Evolutionary conservation across 2,797 vertebrate species (phyloP), one percentile per base, ranked within the genome.

Genomic region (Premnoplex brunnescens): DNA sequence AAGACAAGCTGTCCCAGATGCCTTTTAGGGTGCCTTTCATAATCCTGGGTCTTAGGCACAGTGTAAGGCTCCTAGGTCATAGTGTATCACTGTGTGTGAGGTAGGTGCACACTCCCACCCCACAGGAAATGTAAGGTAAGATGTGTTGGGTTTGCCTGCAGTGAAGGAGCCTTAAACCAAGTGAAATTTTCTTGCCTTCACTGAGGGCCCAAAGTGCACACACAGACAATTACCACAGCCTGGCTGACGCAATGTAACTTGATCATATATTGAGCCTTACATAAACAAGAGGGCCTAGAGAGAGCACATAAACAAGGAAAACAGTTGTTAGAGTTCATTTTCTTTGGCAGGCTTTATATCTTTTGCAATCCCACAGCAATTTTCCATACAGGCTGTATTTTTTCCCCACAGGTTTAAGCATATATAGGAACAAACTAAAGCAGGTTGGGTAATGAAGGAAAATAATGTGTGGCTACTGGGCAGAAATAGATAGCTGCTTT

Each of bases 261-360:
- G 94, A 93, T 90, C 91, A 43, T 93, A 85, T 79, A 76, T 79
- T 60, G 77, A 94, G 52, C 67, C 63, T 89, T 88, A 89, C 44
- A 68, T 83, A 96, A 96, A 97, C 91, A 96, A 95, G 78, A 74
- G 89, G 85, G 69, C 66, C 73, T 88, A 80, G 44, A 80, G 79
- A 90, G 66, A 94, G 63, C 66, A 81, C 82, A 81, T 95, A 95
- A 96, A 91, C 92, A 96, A 93, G 83, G 32, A 95, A 95, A 96
- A 95, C 85, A 90, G 54, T 63, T 94, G 88, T 76, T 67, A 73
- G 77, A 84, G 66, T 94, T 93, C 55, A 51, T 92, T 92, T 88
- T 94, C 69, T 94, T 95, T 79, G 58, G 85, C 92, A 93, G 91
- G 76, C 24, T 89, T 68, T 79, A 39, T 2, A 9, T 85, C 85